A percentile compares a stretch with the other conserved stretches of the same genome.
phyloP scores from a whole-genome alignment of 2,888 invertebrate species.

The Erebia aethiops region DNA sequence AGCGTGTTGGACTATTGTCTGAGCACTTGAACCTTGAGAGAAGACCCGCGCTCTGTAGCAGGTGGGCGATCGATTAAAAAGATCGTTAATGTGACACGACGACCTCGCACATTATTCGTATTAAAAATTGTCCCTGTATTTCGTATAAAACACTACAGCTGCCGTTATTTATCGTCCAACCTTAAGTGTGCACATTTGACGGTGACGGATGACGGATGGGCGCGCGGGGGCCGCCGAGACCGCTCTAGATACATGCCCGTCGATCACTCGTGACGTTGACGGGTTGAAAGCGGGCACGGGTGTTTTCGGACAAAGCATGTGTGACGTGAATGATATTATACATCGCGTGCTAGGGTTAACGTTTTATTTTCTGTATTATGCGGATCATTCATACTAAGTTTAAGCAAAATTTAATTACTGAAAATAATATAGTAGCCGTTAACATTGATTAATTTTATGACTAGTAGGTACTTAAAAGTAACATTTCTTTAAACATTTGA shows the following conservation, averaged over 20 bases:
- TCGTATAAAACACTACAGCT: conserved; percentile 17
- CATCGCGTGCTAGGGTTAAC: neutral
- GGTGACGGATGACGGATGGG: conserved; percentile 64
- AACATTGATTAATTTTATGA: too few species aligned
- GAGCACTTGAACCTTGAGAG: neutral
- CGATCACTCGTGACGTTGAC: conserved; percentile 61
- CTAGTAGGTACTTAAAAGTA: too few species aligned
- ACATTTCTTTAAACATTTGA: too few species aligned
- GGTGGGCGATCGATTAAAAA: neutral
- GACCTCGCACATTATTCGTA: neutral
- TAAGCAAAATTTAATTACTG: too few species aligned
- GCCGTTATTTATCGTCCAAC: conserved; percentile 24
- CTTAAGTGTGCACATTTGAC: conserved; percentile 50
- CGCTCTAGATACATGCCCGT: conserved; percentile 66
- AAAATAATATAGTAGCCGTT: too few species aligned
- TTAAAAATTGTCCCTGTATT: conserved; percentile 4
- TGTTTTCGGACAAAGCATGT: conserved; percentile 15
- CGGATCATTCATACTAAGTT: too few species aligned
- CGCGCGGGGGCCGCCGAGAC: conserved; percentile 53
- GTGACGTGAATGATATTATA: conserved; percentile 13
- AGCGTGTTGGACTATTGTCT: neutral
- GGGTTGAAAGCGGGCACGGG: conserved; percentile 24
- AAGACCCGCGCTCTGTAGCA: too few species aligned
- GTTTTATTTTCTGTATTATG: neutral
- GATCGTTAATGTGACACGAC: neutral